phyloP scores from a whole-genome alignment of 92 coral and sea anemone genomes.

The Siderastrea siderea region DNA sequence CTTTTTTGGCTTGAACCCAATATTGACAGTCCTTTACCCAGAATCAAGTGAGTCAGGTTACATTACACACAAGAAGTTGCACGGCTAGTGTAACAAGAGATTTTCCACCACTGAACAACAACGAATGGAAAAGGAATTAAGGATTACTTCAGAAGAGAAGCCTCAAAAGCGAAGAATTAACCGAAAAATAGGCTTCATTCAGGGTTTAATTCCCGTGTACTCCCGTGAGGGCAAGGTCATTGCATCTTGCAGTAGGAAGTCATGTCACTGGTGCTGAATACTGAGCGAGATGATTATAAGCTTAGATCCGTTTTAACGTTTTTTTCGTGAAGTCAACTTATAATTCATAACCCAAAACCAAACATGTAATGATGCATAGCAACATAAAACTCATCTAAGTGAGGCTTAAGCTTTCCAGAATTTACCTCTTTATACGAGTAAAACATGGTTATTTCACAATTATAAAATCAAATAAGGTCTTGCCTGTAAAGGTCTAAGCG shows the following conservation, averaged over 20 bases:
- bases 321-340: neutral
- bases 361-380: neutral
- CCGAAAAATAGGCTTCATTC: no score
- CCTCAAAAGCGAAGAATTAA: no score
- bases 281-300: neutral
- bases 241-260: neutral
- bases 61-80: no score
- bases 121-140: no score
- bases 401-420: neutral
- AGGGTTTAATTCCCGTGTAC: neutral
- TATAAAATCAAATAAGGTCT: conserved; percentile 20
- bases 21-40: no score
- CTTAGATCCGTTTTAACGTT: neutral
- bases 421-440: neutral
- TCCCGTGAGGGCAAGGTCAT: neutral
- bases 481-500: conserved; percentile 95
- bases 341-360: neutral
- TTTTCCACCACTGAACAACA: no score
- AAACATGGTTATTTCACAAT: neutral
- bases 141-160: no score
- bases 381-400: neutral
- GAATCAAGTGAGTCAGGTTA: no score
- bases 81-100: no score
- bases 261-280: neutral
- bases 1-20: no score